Percentiles rank a stretch among this genome's conserved stretches.
Conservation (phyloP, 2,888 invertebrate species). For the Poecilus cupreus region DNA sequence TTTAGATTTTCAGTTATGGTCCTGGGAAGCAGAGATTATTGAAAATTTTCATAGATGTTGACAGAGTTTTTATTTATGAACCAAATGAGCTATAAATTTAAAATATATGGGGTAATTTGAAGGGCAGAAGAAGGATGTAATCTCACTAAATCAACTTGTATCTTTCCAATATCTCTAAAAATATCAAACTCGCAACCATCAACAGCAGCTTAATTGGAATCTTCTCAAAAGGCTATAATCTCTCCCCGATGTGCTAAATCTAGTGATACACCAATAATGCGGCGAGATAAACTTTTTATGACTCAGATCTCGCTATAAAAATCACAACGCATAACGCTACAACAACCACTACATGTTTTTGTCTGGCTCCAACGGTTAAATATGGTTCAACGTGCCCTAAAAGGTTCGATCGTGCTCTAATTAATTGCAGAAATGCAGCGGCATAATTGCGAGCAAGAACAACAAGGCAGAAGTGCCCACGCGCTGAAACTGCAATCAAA, state of each 20-base stretch:
- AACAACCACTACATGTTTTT: constrained; percentile 29
- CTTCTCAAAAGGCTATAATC: neutral
- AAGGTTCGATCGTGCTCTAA: constrained; percentile 33
- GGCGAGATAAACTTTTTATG: constrained; percentile 19
- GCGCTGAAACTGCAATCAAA: constrained; percentile 10
- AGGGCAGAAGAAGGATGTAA: too few relatives aligned
- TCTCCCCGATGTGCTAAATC: constrained; percentile 5
- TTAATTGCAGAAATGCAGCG: constrained; percentile 44
- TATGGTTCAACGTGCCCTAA: constrained; percentile 36
- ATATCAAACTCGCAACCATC: too few relatives aligned
- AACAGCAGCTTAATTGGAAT: neutral
- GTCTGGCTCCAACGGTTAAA: constrained; percentile 24
- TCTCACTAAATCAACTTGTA: too few relatives aligned
- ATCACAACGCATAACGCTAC: neutral
- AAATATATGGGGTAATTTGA: too few relatives aligned
- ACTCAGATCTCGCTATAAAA: constrained; percentile 5
- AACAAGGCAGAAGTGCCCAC: constrained; percentile 14
- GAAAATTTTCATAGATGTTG: too few relatives aligned
- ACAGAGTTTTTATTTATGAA: too few relatives aligned
- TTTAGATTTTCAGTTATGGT: too few relatives aligned
- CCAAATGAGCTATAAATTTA: too few relatives aligned
- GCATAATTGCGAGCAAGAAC: neutral
- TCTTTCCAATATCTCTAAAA: too few relatives aligned
- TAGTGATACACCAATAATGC: constrained; percentile 1
- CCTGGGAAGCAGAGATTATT: too few relatives aligned